Evolutionary conservation across 2,888 invertebrate genomes (phyloP), one percentile per base, ranked within the genome.

Genomic region (Yponomeuta sedellus): DNA sequence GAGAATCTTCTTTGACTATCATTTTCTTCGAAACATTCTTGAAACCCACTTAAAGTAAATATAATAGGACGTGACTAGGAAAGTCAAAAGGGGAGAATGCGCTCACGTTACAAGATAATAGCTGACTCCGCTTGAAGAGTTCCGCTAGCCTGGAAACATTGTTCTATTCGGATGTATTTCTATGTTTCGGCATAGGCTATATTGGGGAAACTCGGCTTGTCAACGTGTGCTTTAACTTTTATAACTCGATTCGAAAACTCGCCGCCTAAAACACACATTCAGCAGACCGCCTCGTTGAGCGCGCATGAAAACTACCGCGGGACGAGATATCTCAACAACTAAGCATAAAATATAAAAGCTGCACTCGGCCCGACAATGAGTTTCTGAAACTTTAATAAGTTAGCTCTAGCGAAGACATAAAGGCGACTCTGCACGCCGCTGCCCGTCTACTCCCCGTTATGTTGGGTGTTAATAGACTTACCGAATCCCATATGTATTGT

Each of bases 301-400:
- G 52, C 44, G 63, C 61, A 44, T 66, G 64, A 28, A 56, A 66
- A 73, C 73, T 74, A 63, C 64, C 66, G 59, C 64, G 61, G 34
- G n/a, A n/a, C 67, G 44, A 20, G 11, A 40, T 11, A 63, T 40
- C n/a, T 16, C 34, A 16, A 34, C 61, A 61, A 61, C 61, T 61
- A 28, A 61, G n/a, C 61, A 28, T 61, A 61, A 61, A 61, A 61
- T 61, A 61, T 61, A 64, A 61, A 59, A 62, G 66, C 70, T 75
- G 75, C 73, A 73, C 70, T 72, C 69, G 67, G 69, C 70, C 70
- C 75, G 75, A 81, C 80, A 81, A 80, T 78, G 77, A 76, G 76
- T 73, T 72, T 69, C 74, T 83, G 79, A 82, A 88, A 86, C 79
- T 86, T 86, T 83, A 82, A 85, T 81, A 79, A 79, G 77, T 77